Conservation (phyloP, 2,888 invertebrate species). For the Unio pictorum region DNA sequence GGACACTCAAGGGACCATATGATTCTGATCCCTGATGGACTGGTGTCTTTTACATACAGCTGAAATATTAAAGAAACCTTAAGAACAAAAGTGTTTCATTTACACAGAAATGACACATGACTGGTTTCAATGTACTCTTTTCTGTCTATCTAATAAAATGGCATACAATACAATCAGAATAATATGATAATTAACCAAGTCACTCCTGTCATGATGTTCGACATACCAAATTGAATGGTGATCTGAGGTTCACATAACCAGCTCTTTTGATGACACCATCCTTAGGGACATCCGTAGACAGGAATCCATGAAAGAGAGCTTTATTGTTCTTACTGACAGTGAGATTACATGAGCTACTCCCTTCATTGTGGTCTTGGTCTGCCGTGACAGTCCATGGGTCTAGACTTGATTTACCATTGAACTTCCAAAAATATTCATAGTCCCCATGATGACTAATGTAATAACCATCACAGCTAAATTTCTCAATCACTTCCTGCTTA, state of each 20-base stretch:
- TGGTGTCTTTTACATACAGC: too few species aligned
- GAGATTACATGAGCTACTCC: constrained; percentile 80
- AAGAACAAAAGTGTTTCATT: too few species aligned
- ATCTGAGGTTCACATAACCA: constrained; percentile 87
- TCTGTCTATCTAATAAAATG: neutral
- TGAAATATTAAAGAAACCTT: too few species aligned
- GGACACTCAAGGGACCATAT: too few species aligned
- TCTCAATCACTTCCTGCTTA: constrained; percentile 79
- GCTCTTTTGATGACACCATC: constrained; percentile 85
- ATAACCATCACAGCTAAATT: constrained; percentile 77
- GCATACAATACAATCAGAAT: neutral
- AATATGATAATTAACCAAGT: neutral
- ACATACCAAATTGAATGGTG: constrained; percentile 74
- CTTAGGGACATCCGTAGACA: constrained; percentile 79
- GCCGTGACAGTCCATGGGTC: constrained; percentile 79
- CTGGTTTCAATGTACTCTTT: neutral
- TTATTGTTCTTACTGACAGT: constrained; percentile 78
- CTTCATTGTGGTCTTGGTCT: constrained; percentile 88
- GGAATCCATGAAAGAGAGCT: constrained; percentile 69
- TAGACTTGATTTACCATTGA: constrained; percentile 77
- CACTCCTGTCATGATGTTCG: too few species aligned
- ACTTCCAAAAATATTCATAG: constrained; percentile 83
- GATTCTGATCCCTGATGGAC: too few species aligned
- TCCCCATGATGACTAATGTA: constrained; percentile 75
- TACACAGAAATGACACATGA: too few species aligned